Evolutionary conservation across 1,140 invertebrate genomes (phyloP).

Genomic region (Kradibia gibbosae): DNA sequence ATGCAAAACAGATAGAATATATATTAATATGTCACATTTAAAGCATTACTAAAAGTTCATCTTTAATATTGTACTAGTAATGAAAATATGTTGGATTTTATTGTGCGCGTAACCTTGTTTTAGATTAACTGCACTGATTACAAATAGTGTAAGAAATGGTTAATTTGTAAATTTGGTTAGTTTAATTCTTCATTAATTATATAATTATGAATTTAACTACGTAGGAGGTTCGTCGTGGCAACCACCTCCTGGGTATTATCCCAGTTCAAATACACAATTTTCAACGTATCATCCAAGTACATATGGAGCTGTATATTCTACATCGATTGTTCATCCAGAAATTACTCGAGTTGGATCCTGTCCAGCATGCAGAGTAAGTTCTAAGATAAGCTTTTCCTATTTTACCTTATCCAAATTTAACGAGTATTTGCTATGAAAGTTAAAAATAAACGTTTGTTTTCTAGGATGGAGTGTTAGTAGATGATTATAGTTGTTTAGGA

Average conservation of each 20-base stretch:
- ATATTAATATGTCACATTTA: too few species aligned
- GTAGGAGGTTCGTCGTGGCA: constrained; percentile 60
- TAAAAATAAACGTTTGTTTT: constrained; percentile 49
- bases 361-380: constrained; percentile 83
- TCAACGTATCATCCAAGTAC: constrained; percentile 62
- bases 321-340: constrained; percentile 72
- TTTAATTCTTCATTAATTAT: neutral
- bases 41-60: too few species aligned
- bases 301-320: constrained; percentile 71
- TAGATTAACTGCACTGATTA: too few species aligned
- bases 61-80: too few species aligned
- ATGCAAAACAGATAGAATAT: too few species aligned
- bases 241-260: constrained; percentile 68
- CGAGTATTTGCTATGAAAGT: constrained; percentile 15
- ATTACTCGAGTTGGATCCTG: constrained; percentile 85
- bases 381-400: constrained; percentile 25
- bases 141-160: too few species aligned
- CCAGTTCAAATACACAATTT: constrained; percentile 54
- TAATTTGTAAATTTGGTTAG: too few species aligned
- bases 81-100: too few species aligned
- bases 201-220: neutral
- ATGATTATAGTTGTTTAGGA: constrained; percentile 87
- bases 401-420: too few species aligned
- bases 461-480: constrained; percentile 85
- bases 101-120: too few species aligned